Evolutionary conservation across 2,888 invertebrate species (phyloP).

Genomic region (Horisme vitalbata): DNA sequence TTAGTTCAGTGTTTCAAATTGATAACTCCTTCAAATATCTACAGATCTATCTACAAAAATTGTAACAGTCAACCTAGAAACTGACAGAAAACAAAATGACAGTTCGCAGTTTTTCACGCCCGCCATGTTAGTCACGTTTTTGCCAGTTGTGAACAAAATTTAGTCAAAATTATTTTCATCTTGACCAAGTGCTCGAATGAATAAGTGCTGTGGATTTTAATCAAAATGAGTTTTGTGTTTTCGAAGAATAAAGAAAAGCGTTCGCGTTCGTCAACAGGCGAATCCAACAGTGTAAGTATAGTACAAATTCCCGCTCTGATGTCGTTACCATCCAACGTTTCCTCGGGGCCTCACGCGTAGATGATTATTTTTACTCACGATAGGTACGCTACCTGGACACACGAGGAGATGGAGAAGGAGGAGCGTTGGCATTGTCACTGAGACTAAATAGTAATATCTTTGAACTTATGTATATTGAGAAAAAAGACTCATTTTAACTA

Average conservation of each 20-base stretch:
- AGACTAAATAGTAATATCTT: too few relatives aligned
- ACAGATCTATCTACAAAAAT: too few relatives aligned
- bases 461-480: too few relatives aligned
- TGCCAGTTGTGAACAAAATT: conserved; percentile 63
- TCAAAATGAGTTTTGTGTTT: conserved; percentile 58
- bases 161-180: conserved; percentile 41
- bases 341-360: conserved; percentile 59
- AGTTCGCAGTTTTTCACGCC: conserved; percentile 44
- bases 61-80: conserved; percentile 6
- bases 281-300: conserved; percentile 63
- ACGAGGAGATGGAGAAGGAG: too few relatives aligned
- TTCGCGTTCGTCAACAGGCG: conserved; percentile 47
- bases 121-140: conserved; percentile 82
- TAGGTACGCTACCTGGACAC: not conserved
- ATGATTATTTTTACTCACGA: conserved; percentile 44
- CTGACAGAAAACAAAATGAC: conserved; percentile 14
- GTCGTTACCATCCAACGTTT: conserved; percentile 38
- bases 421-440: too few relatives aligned
- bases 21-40: too few relatives aligned
- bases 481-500: too few relatives aligned
- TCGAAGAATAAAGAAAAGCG: conserved; percentile 59
- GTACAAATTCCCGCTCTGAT: conserved; percentile 61
- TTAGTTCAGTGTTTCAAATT: too few relatives aligned
- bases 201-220: conserved; percentile 30
- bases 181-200: conserved; percentile 10